Percentiles rank a stretch among this genome's conserved stretches.
These are phyloP conservation scores for Tetranychus truncatus DNA, from an alignment of 2,888 invertebrate genomes.

Conservation along the genomic window DNA sequence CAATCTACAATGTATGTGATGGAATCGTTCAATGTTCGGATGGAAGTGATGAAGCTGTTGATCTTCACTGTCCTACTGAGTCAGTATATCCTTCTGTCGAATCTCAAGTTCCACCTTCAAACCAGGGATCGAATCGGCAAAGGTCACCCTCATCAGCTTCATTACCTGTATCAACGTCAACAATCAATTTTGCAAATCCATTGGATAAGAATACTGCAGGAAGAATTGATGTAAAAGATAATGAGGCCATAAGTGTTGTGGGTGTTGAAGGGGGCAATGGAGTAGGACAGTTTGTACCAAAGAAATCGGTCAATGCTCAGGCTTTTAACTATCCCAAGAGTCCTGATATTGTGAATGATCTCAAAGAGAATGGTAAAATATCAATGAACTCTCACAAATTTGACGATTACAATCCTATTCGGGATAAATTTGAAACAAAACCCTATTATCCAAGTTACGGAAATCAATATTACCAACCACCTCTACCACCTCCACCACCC, in stretches of 20 bases:
- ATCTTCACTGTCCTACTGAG: constrained; percentile 49
- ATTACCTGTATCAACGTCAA: neutral
- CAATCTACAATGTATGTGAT: constrained; percentile 83
- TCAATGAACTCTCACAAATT: neutral
- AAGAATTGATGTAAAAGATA: neutral
- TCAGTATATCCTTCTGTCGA: neutral
- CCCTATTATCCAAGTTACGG: neutral
- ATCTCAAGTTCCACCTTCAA: neutral
- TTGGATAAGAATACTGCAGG: constrained; percentile 8
- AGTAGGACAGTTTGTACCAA: neutral
- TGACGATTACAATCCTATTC: neutral
- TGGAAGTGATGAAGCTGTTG: constrained; percentile 73
- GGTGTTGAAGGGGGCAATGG: neutral
- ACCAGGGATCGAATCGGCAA: neutral
- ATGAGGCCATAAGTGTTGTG: neutral
- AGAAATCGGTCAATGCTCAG: neutral
- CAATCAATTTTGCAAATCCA: neutral
- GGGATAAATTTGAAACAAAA: neutral
- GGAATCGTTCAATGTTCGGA: constrained; percentile 75
- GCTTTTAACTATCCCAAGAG: constrained; percentile 13
- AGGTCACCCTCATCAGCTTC: neutral
- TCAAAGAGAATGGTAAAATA: neutral
- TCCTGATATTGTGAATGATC: constrained; percentile 1
- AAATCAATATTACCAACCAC: neutral
- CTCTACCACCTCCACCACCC: neutral